Conservation (phyloP, 1,140 invertebrate genomes). For the Calliphora vicina region DNA sequence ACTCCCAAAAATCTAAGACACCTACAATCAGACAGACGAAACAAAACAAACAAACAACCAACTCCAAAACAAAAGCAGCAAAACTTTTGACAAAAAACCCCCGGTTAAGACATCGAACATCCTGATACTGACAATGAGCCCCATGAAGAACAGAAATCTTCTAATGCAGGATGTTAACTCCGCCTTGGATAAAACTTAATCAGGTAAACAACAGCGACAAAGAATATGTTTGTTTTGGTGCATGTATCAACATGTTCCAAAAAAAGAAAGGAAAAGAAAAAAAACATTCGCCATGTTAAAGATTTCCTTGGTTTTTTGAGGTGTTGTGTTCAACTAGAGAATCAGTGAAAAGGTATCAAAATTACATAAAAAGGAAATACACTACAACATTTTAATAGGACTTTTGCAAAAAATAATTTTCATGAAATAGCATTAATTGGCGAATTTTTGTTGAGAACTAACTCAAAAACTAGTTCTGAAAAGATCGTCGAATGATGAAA, state of each 20-base stretch:
- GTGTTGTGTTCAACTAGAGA: not conserved
- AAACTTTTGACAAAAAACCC: not conserved
- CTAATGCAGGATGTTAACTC: not conserved
- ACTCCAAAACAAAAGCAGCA: not conserved
- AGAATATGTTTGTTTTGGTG: not conserved
- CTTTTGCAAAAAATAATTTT: too few species aligned
- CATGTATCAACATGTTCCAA: not conserved
- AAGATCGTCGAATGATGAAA: too few species aligned
- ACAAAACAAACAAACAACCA: not conserved
- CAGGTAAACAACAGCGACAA: not conserved
- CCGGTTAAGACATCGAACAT: slow-evolving; percentile 8
- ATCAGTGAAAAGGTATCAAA: not conserved
- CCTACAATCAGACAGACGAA: not conserved
- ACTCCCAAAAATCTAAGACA: not conserved
- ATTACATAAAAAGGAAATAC: not conserved
- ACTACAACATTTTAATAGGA: too few species aligned
- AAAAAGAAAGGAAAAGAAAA: too few species aligned
- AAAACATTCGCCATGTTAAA: not conserved
- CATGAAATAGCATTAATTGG: too few species aligned
- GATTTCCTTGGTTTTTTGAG: not conserved
- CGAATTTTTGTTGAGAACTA: too few species aligned
- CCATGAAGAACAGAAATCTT: not conserved
- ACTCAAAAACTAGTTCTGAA: too few species aligned
- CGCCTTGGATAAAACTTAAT: slow-evolving; percentile 10
- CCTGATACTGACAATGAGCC: not conserved